A percentile compares a stretch with the other conserved stretches of the same genome.
These are phyloP conservation scores for Epicampocera succincta DNA, from an alignment of 2,888 invertebrate species.

Conservation along the genomic window DNA sequence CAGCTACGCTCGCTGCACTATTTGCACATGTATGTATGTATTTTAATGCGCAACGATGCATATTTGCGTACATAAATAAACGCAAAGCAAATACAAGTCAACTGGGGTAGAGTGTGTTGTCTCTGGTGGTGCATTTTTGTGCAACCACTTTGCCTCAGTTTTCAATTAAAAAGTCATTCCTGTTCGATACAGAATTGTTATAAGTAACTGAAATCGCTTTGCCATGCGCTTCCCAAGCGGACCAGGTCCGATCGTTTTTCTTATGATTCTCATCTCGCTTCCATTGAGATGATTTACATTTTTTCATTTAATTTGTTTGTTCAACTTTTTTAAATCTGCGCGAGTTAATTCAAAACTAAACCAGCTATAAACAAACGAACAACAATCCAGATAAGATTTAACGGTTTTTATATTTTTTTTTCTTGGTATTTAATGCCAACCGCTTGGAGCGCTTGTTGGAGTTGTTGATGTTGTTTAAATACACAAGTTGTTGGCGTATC, in stretches of 20 bases:
- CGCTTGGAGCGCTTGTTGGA: slow-evolving; percentile 66
- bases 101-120: not conserved
- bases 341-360: slow-evolving; percentile 40
- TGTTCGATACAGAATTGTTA: slow-evolving; percentile 10
- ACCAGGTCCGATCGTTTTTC: slow-evolving; percentile 24
- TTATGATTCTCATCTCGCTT: not conserved
- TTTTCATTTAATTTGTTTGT: slow-evolving; percentile 23
- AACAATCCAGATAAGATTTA: slow-evolving; percentile 72
- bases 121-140: not conserved
- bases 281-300: not conserved
- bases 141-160: slow-evolving; percentile 14
- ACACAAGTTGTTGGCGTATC: slow-evolving; percentile 53
- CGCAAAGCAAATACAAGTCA: slow-evolving; percentile 9
- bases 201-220: slow-evolving; percentile 9
- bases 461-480: slow-evolving; percentile 29
- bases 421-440: slow-evolving; percentile 73
- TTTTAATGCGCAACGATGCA: not conserved
- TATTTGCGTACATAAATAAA: too few species aligned
- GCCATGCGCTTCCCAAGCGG: slow-evolving; percentile 37
- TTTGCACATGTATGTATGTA: not conserved
- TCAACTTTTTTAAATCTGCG: slow-evolving; percentile 39
- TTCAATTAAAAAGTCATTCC: slow-evolving; percentile 4
- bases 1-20: slow-evolving; percentile 26
- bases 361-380: slow-evolving; percentile 31
- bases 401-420: slow-evolving; percentile 72